phyloP scores from a whole-genome alignment of 2,888 invertebrate species.

The Nymphalis urticae region DNA sequence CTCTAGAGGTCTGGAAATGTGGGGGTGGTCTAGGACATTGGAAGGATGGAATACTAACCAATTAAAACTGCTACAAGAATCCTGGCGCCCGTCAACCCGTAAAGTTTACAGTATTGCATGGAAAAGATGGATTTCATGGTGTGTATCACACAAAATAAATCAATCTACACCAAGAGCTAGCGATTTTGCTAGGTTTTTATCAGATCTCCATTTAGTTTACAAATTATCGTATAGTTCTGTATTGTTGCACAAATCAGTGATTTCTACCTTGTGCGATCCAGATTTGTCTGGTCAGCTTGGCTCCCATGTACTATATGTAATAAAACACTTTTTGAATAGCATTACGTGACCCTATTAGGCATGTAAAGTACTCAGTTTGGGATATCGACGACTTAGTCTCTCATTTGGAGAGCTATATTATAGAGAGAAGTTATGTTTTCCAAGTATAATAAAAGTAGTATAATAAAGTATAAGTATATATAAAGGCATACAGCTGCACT shows the following conservation, averaged over 20 bases:
- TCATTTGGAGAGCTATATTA: background rate
- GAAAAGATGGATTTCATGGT: too few species aligned
- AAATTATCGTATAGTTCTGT: background rate
- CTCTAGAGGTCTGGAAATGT: too few species aligned
- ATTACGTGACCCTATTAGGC: constrained; percentile 2
- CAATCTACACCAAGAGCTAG: background rate
- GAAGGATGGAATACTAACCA: too few species aligned
- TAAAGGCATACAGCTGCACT: background rate
- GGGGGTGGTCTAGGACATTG: too few species aligned
- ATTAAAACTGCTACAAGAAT: too few species aligned
- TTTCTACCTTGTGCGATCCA: constrained; percentile 3
- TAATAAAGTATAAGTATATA: too few species aligned
- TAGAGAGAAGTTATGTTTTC: constrained; percentile 5
- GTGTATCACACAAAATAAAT: background rate
- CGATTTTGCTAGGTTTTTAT: constrained; percentile 5
- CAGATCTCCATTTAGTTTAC: constrained; percentile 9
- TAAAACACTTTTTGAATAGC: constrained; percentile 12
- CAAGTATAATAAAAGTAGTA: too few species aligned
- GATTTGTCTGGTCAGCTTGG: background rate
- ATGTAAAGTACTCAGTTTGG: background rate
- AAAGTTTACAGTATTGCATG: too few species aligned
- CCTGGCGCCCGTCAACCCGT: too few species aligned
- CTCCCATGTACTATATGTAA: constrained; percentile 13
- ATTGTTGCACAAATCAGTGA: constrained; percentile 1
- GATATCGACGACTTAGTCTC: background rate